Evolutionary conservation across 2,888 invertebrate species (phyloP).

Genomic region (Agonopterix alstromeriana): DNA sequence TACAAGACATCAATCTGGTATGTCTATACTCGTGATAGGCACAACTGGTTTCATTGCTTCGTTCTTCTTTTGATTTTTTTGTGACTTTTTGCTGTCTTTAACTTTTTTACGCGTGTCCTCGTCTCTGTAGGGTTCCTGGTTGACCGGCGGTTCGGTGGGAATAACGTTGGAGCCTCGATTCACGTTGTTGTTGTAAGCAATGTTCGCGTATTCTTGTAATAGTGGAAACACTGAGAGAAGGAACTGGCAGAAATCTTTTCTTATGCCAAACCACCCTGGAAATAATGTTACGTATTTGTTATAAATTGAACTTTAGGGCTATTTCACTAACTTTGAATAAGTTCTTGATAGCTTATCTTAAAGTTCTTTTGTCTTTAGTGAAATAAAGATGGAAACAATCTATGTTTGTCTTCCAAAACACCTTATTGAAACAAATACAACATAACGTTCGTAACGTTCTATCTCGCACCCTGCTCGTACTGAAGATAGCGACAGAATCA

Average conservation of each 20-base stretch:
- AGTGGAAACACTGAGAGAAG: constrained; percentile 95
- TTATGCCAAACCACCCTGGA: constrained; percentile 99
- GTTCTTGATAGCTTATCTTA: too few relatives aligned
- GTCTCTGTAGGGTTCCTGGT: constrained; percentile 66
- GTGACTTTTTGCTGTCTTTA: constrained; percentile 78
- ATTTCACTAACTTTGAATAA: too few relatives aligned
- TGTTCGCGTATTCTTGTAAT: constrained; percentile 98
- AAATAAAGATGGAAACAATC: too few relatives aligned
- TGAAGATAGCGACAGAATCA: too few relatives aligned
- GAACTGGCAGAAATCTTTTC: constrained; percentile 98
- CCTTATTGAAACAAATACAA: too few relatives aligned
- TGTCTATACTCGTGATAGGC: constrained; percentile 92
- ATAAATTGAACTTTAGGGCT: not conserved
- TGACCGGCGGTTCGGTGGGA: constrained; percentile 51
- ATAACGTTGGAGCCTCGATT: constrained; percentile 40
- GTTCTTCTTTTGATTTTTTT: constrained; percentile 84
- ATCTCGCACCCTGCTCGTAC: too few relatives aligned
- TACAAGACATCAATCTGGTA: constrained; percentile 85
- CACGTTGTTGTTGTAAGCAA: constrained; percentile 89
- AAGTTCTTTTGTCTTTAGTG: too few relatives aligned
- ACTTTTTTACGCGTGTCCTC: constrained; percentile 62
- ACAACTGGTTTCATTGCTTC: constrained; percentile 90
- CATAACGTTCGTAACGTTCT: too few relatives aligned
- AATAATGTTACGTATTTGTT: constrained; percentile 17
- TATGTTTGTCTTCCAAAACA: too few relatives aligned